Percentiles rank a stretch among this genome's conserved stretches.
phyloP scores from a whole-genome alignment of 2,113 vertebrate species.

The Bubo scandiacus region DNA sequence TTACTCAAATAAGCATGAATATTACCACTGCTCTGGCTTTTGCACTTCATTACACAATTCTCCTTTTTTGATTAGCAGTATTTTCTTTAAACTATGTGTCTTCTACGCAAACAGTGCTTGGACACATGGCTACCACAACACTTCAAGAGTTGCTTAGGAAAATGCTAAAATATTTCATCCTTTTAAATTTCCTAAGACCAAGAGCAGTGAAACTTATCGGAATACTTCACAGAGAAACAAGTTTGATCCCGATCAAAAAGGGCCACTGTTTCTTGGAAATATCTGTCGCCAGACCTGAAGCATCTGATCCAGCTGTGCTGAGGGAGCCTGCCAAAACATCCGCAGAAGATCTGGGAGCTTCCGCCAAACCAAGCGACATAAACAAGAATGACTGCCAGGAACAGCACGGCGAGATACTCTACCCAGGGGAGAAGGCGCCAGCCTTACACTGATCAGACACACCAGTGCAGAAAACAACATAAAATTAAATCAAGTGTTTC shows the following conservation, averaged over 20 bases:
- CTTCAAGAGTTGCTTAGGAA: neutral
- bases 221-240: slow-evolving; percentile 2
- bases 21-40: neutral
- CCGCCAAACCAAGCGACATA: slow-evolving; percentile 64
- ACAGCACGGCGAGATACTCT: slow-evolving; percentile 47
- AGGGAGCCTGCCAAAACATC: slow-evolving; percentile 60
- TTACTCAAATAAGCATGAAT: neutral
- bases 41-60: neutral
- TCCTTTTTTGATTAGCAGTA: neutral
- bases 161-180: neutral
- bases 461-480: slow-evolving; percentile 43
- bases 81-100: neutral
- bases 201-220: neutral
- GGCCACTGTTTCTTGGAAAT: slow-evolving; percentile 56
- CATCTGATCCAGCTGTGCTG: slow-evolving; percentile 65
- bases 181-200: neutral
- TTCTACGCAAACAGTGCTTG: neutral
- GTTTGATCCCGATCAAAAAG: slow-evolving; percentile 27
- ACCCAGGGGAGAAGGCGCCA: slow-evolving; percentile 45
- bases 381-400: slow-evolving; percentile 63
- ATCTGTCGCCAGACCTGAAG: slow-evolving; percentile 58
- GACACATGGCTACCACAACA: neutral
- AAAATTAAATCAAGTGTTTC: slow-evolving; percentile 47
- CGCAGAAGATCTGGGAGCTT: slow-evolving; percentile 33
- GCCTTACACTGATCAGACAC: slow-evolving; percentile 23